Evolutionary conservation across 2,888 invertebrate genomes (phyloP), one percentile per base, ranked within the genome.

Genomic region (Athalia circularis): DNA sequence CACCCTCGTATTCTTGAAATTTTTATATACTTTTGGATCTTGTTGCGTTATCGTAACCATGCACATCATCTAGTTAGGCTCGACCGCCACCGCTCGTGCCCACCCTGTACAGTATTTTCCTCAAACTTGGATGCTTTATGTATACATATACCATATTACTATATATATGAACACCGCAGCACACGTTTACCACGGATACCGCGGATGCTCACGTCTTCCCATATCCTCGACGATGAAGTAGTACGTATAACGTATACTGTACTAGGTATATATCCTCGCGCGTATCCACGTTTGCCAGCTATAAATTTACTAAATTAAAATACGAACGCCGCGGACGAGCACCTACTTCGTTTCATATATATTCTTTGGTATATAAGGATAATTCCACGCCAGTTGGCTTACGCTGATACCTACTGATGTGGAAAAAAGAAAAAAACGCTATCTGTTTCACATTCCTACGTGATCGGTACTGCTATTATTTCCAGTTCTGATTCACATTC

Each of bases 221-320:
- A 59, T 72, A 68, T 68, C 43, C 29, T 29, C 9, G 11, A 11
- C 29, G 29, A 29, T 29, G 29, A 29, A 29, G 29, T 29, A 29
- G n/a, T 54, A 4, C 54, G 11, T 9, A n/a, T 54, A 9, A 54
- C 29, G 29, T 29, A 29, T 29, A 29, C 29, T 29, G 29, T 29
- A 29, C 29, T 29, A 29, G 29, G 29, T 29, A 29, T 29, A 29
- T 29, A 29, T 29, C 29, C 29, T 29, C 29, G 29, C n/a, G 48
- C 65, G 65, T 45, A 48, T 68, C 68, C 52, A 43, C 68, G 68
- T 68, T 68, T 43, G n/a, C 57, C 15, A 59, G 47, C 72, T 6
- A 72, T 72, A 59, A 72, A 72, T 72, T 72, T n/a, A 72, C 72
- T 47, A 72, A 72, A 72, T 72, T 72, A 72, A 72, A 72, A 72